Percentiles rank a stretch among this genome's conserved stretches.
These are phyloP conservation scores for Micromussa lordhowensis DNA, from an alignment of 92 coral and sea anemone genomes.

Conservation along the genomic window DNA sequence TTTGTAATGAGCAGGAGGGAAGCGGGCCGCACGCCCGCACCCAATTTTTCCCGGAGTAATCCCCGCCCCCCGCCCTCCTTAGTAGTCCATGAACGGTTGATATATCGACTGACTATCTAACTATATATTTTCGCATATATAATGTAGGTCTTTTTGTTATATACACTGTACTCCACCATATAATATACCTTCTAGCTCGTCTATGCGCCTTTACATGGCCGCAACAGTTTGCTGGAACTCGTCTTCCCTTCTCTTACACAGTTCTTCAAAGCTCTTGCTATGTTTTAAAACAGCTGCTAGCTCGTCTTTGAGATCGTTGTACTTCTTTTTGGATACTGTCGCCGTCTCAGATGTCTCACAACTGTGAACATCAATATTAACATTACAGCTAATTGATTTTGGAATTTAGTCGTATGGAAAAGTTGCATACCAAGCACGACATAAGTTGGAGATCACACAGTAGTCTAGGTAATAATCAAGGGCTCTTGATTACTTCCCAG, in stretches of 20 bases:
- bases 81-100: not conserved
- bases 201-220: slow-evolving; percentile 18
- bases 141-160: no score
- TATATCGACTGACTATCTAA: slow-evolving; percentile 1
- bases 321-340: slow-evolving; percentile 13
- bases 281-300: slow-evolving; percentile 12
- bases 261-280: slow-evolving; percentile 11
- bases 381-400: slow-evolving; percentile 6
- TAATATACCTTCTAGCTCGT: slow-evolving; percentile 4
- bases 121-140: not conserved
- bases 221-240: slow-evolving; percentile 7
- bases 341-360: slow-evolving; percentile 12
- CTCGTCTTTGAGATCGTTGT: slow-evolving; percentile 8
- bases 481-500: not conserved
- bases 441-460: no score
- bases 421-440: not conserved
- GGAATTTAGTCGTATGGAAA: slow-evolving; percentile 12
- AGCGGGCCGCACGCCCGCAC: no score
- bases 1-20: no score
- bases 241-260: slow-evolving; percentile 5
- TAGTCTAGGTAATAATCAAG: no score
- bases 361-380: slow-evolving; percentile 10
- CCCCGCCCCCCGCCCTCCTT: no score
- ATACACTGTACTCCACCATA: not conserved
- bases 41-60: no score